These are phyloP conservation scores for Tichodroma muraria DNA, from an alignment of 2,113 vertebrate species.

Conservation along the genomic window DNA sequence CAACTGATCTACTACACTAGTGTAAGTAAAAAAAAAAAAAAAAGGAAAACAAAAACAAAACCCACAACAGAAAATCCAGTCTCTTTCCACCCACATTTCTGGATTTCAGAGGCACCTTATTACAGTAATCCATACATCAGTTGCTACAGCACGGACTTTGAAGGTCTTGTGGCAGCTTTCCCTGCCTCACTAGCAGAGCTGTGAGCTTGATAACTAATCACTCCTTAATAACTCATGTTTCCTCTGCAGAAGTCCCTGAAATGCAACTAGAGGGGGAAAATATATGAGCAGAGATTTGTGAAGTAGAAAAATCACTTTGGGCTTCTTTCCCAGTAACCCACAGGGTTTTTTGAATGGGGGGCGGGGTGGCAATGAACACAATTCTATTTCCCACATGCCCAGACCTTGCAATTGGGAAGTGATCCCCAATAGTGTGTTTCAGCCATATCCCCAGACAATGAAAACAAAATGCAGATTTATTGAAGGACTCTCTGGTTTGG, in stretches of 20 bases:
- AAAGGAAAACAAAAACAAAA: neutral
- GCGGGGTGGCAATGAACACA: neutral
- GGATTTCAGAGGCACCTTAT: neutral
- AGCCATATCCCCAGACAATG: neutral
- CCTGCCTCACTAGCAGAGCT: neutral
- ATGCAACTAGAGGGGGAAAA: neutral
- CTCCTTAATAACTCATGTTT: neutral
- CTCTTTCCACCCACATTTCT: neutral
- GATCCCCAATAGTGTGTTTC: neutral
- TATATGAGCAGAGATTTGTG: neutral
- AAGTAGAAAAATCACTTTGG: neutral
- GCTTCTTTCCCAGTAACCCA: neutral
- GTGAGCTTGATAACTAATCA: neutral
- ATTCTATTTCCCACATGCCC: neutral
- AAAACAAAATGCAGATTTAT: neutral
- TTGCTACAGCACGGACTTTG: neutral
- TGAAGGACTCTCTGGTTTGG: neutral
- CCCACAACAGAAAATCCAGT: neutral
- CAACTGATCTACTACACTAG: neutral
- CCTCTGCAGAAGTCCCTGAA: neutral
- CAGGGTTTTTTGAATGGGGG: neutral
- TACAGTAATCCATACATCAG: neutral
- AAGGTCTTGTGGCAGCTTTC: neutral
- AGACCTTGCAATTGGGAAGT: neutral
- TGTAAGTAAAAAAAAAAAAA: neutral